Base-by-base conservation (phyloP, 1,140 invertebrate species). In the Caenorhabditis latens region DNA sequence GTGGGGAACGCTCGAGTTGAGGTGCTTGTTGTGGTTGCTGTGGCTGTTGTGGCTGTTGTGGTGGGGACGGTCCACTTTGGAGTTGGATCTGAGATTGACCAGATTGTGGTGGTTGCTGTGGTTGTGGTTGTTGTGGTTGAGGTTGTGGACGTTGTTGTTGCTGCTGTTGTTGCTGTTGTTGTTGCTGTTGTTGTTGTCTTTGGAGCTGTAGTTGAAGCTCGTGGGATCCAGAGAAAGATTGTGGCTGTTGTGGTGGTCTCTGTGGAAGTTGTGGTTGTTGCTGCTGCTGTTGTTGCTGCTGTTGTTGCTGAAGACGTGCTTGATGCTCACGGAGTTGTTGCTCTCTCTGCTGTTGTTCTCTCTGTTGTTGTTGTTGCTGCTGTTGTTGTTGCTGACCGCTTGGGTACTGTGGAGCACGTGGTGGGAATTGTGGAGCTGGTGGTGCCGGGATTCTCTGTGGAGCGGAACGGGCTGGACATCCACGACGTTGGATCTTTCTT, bases 401-500 rank as follows among this genome's bases (percentile, higher is more conserved):
- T 50, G 84, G 84, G 42, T 85, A 65, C 43, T 85, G 65, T 55
- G 63, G 84, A 7, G 84, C 43, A 55, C 50, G 61, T 55, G 83
- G 83, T 24, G 50, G 82, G 16, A 57, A 63, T 24, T 88, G 87
- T 46, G 42, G 86, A 8, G 86, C 84, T 55, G 88, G 86, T 46
- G 88, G 82, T 46, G 84, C 83, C 24, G 84, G 84, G 0, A 61
- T 14, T 61, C 83, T 87, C 21, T 82, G 86, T n/a, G 82, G 84
- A n/a, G 61, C 84, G 32, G 85, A 55, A 3, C 89, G 79, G n/a
- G 89, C 88, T 43, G 89, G 58, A 65, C 89, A 90, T 21, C 89
- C 89, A 84, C 89, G 86, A 24, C 89, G 55, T 55, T 90, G 88
- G 55, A 90, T 90, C 40, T 89, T 89, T 46, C 89, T 75, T 61